Evolutionary conservation across 2,797 vertebrate genomes (phyloP), one percentile per base, ranked within the genome.

Genomic region (Dendrocincla tyrannina): DNA sequence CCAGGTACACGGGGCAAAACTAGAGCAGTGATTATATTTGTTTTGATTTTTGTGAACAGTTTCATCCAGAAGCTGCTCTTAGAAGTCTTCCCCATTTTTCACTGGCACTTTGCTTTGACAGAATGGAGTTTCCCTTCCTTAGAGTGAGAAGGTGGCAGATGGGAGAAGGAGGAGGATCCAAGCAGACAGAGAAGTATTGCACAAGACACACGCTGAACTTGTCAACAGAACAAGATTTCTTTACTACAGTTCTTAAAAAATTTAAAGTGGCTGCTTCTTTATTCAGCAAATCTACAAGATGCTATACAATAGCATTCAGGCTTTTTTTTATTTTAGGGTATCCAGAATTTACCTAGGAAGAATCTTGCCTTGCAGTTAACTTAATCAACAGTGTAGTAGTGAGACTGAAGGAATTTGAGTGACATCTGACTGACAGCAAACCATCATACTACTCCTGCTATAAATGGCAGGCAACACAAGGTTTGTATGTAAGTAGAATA

Each of bases 211-310:
- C 25, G 56, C 67, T 88, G 91, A 95, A 87, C 89, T 74, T 96
- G 88, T 91, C 95, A 96, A 96, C 88, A 95, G 93, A 96, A 87
- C 89, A 96, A 94, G 96, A 94, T 96, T 96, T 95, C 96, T 96
- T 95, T 97, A 97, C 94, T 95, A 96, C 42, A 84, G 85, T 47
- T 83, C 67, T 89, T 91, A 60, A 94, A 95, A 93, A 91, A 78
- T 50, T 49, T 27, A 8, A 74, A 91, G 52, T 17, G 56, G 27
- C 74, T 90, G 70, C 44, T 93, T 70, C 63, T 60, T 67, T 79
- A 83, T 67, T 91, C 78, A 91, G 49, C 35, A 85, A 73, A 84
- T 69, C 53, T 53, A 73, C 60, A 69, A 46, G 32, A 59, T 27
- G 52, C 25, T 85, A 59, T 9, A 55, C 28, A 69, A 53, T 20